Percentiles rank a stretch among this genome's conserved stretches.
These are phyloP conservation scores for Poecilia velifera DNA, from an alignment of 2,797 vertebrate species.

Conservation along the genomic window DNA sequence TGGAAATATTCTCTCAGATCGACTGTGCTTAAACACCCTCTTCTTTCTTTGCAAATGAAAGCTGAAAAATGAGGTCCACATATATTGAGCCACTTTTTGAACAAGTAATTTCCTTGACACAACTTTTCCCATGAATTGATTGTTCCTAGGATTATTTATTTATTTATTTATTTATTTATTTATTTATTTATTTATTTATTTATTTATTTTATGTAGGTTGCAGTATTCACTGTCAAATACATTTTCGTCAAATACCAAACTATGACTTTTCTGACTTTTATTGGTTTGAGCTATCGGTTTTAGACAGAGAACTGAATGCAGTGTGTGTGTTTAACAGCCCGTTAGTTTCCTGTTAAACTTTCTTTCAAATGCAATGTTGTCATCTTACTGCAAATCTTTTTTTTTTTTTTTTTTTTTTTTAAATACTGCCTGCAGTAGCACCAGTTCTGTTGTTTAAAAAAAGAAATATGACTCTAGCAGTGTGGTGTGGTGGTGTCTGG, in stretches of 20 bases:
- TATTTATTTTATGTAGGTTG: not conserved
- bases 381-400: not conserved
- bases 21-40: not conserved
- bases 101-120: too few relatives aligned
- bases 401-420: not conserved
- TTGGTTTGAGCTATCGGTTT: not conserved
- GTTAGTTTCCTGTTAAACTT: not conserved
- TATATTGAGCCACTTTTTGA: not conserved
- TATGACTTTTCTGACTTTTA: not conserved
- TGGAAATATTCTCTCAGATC: conserved; percentile 7
- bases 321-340: not conserved
- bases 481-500: conserved; percentile 15
- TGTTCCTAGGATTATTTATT: not conserved
- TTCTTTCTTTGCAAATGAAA: not conserved
- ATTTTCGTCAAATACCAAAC: not conserved
- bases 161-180: not conserved
- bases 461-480: not conserved
- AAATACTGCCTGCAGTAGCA: not conserved
- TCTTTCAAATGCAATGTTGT: not conserved
- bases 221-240: not conserved
- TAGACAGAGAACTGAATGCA: not conserved
- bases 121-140: not conserved
- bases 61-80: not conserved
- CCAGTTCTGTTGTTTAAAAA: not conserved
- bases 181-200: too few relatives aligned